Evolutionary conservation across 2,888 invertebrate genomes (phyloP), one percentile per base, ranked within the genome.

Genomic region (Callyntrura guangdongensis): DNA sequence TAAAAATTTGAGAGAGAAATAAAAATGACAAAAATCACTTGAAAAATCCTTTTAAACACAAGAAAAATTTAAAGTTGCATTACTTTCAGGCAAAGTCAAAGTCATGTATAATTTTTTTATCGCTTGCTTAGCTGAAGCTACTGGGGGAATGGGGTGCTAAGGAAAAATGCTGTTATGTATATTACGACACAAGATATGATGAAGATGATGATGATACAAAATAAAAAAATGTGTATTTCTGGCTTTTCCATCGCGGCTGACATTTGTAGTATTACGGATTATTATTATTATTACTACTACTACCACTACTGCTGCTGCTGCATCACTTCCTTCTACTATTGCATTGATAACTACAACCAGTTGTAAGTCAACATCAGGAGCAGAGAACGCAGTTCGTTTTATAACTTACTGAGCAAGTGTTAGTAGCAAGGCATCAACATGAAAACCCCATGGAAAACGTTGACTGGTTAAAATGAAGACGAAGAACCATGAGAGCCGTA

Each of bases 401-500:
- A 45, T 9, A 69, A 69, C 2, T 49, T 74, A 11, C 22, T 49
- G 47, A 14, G 22, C 36, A 36, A 2, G 49, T 22, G 74, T 20
- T 74, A 22, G 49, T 49, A 20, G 20, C 49, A 49, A 49, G 22
- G 20, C 74, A 74, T 47, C 74, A 74, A 49, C 74, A 22, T 49
- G 74, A 84, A 22, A 53, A 53, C 84, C 84, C 84, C 45, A 61
- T 69, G 69, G 84, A 69, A 84, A 61, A 77, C 74, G 86, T 86
- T 86, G 86, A 86, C 72, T 86, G 86, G 77, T 20, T 64, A 53
- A 64, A 81, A 64, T 74, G 86, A 74, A 59, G 61, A 56, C 25
- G 86, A 69, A 83, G 83, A 59, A 77, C 77, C 67, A 45, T 25
- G 67, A 85, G 85, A 86, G 90, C 82, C 81, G 90, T 86, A 86